Evolutionary conservation across 2,888 invertebrate genomes (phyloP).

Genomic region (Sminthurinus aureus): DNA sequence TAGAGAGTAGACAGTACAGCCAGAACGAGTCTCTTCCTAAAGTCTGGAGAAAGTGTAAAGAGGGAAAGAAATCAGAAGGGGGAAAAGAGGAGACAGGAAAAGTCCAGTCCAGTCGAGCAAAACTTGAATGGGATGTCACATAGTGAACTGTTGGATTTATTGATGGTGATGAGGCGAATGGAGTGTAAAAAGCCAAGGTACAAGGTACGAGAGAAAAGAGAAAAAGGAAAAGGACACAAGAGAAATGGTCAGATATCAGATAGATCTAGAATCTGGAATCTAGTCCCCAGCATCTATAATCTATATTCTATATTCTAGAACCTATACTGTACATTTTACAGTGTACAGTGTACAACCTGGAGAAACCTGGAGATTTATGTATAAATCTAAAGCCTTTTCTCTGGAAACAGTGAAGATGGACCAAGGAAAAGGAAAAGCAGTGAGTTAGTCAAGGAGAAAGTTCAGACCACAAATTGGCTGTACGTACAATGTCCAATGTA

Average conservation of each 20-base stretch:
- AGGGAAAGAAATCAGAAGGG: not conserved
- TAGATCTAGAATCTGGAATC: too few relatives aligned
- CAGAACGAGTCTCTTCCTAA: too few relatives aligned
- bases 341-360: too few relatives aligned
- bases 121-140: not conserved
- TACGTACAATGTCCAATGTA: too few relatives aligned
- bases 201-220: not conserved
- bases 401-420: not conserved
- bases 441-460: not conserved
- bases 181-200: constrained; percentile 10
- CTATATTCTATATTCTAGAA: too few relatives aligned
- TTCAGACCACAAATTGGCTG: not conserved
- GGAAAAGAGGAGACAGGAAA: not conserved
- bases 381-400: not conserved
- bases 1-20: not conserved
- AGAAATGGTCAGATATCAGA: too few relatives aligned
- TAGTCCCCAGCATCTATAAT: too few relatives aligned
- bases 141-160: not conserved
- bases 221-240: not conserved
- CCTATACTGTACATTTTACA: too few relatives aligned
- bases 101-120: not conserved
- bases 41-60: not conserved
- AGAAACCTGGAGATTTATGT: not conserved
- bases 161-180: constrained; percentile 16
- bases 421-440: not conserved